These are phyloP conservation scores for Cydia fagiglandana DNA, from an alignment of 1,140 invertebrate species.

Conservation along the genomic window DNA sequence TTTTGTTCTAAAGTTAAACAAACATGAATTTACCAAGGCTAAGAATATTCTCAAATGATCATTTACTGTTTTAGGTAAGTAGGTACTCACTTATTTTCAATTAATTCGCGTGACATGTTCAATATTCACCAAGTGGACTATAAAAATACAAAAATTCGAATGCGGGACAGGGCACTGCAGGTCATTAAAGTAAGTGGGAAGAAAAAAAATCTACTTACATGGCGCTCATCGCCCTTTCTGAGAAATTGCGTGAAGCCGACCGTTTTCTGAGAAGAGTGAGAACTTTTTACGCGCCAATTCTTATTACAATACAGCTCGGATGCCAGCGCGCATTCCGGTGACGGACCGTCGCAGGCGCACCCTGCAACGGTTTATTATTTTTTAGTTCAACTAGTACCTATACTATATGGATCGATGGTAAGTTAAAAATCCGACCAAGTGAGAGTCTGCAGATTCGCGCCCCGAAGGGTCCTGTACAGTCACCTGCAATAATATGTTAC, in stretches of 20 bases:
- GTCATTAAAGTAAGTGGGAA: slow-evolving; percentile 38
- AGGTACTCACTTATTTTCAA: neutral
- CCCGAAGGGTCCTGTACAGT: too few species aligned
- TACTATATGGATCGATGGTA: too few species aligned
- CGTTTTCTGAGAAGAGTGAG: slow-evolving; percentile 57
- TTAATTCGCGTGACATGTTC: neutral
- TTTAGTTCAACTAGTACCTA: neutral
- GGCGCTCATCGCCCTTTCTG: slow-evolving; percentile 44
- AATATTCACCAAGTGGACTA: neutral
- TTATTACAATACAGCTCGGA: slow-evolving; percentile 51
- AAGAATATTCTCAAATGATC: too few species aligned
- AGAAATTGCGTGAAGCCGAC: slow-evolving; percentile 47
- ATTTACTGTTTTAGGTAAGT: too few species aligned
- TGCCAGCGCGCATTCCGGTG: slow-evolving; percentile 21
- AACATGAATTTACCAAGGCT: too few species aligned
- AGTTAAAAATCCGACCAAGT: too few species aligned
- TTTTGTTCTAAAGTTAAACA: neutral
- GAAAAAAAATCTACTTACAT: slow-evolving; percentile 39
- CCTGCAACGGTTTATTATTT: neutral
- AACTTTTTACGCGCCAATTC: slow-evolving; percentile 61
- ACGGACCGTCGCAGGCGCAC: neutral
- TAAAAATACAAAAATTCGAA: neutral
- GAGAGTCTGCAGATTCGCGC: too few species aligned
- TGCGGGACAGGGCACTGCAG: neutral
- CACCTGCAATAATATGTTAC: too few species aligned